Evolutionary conservation across 2,888 invertebrate genomes (phyloP).

Genomic region (Schizaphis graminum): DNA sequence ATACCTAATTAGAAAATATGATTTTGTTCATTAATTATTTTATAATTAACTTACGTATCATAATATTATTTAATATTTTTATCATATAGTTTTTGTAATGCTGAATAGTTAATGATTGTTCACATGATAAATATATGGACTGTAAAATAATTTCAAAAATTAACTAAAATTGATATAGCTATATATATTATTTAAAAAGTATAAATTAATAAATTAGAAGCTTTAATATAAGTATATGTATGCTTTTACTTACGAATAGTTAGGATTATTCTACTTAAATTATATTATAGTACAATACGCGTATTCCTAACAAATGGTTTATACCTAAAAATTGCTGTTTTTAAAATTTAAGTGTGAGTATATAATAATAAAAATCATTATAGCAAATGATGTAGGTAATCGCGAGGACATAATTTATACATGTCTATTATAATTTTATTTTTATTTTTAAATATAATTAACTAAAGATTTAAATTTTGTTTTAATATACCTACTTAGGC

Average conservation of each 20-base stretch:
- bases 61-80: not conserved
- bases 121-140: not conserved
- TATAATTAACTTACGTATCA: not conserved
- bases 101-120: not conserved
- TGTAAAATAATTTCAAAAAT: not conserved
- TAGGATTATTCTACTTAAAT: not conserved
- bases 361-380: no score
- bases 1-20: slow-evolving; percentile 5
- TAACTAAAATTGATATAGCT: not conserved
- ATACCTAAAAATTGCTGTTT: not conserved
- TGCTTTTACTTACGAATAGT: not conserved
- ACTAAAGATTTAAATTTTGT: not conserved
- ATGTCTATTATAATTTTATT: not conserved
- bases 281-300: not conserved
- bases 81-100: not conserved
- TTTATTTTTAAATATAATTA: not conserved
- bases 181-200: not conserved
- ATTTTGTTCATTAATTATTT: not conserved
- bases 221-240: not conserved
- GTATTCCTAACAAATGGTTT: not conserved
- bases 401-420: not conserved
- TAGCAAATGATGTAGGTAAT: no score
- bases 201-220: not conserved
- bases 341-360: no score
- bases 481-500: not conserved